Conservation (phyloP, 2,113 vertebrate genomes). For the Lepus timidus region DNA sequence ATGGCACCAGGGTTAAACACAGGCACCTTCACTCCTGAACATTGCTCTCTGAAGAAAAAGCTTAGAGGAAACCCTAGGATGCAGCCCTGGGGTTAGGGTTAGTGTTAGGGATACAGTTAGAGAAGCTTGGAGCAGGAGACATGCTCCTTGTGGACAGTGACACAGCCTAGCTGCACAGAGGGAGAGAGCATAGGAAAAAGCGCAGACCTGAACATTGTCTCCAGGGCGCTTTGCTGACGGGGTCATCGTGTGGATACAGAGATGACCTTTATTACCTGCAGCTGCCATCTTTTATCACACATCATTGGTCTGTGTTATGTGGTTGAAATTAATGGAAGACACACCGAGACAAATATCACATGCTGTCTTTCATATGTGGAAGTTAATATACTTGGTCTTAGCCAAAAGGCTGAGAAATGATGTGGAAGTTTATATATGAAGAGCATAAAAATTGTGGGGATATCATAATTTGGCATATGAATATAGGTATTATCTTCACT, state of each 20-base stretch:
- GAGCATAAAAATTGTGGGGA: too few species aligned
- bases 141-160: not conserved
- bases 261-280: not conserved
- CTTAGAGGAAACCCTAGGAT: fast-evolving
- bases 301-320: not conserved
- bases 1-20: not conserved
- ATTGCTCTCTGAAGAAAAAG: not conserved
- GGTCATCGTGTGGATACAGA: not conserved
- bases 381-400: too few species aligned
- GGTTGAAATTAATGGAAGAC: not conserved
- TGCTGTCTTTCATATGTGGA: too few species aligned
- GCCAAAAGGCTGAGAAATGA: too few species aligned
- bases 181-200: not conserved
- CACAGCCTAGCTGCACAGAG: not conserved
- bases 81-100: not conserved
- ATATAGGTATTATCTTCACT: too few species aligned
- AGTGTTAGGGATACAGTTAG: too few species aligned
- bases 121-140: not conserved
- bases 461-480: too few species aligned
- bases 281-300: not conserved
- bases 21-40: not conserved
- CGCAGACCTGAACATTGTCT: not conserved
- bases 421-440: too few species aligned
- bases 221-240: not conserved
- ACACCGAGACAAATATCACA: too few species aligned